A percentile compares a stretch with the other conserved stretches of the same genome.
phyloP scores from a whole-genome alignment of 2,888 invertebrate species.

The Phaonia tiefii region DNA sequence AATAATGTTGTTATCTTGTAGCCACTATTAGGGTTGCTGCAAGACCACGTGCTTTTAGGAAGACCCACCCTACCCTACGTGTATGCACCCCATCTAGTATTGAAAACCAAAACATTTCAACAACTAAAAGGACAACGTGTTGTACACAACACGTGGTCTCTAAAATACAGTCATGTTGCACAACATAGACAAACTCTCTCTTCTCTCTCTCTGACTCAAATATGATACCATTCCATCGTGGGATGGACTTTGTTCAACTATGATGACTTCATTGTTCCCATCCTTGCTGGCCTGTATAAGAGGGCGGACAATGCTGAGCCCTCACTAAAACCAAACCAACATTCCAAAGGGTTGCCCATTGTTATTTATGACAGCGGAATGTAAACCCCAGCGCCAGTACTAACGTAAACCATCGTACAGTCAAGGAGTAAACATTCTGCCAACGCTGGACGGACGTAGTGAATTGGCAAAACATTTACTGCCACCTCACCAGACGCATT shows the following conservation, averaged over 20 bases:
- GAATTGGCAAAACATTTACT: constrained; percentile 63
- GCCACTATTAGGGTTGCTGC: constrained; percentile 55
- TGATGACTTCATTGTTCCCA: constrained; percentile 27
- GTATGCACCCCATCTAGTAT: not conserved
- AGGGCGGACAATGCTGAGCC: constrained; percentile 25
- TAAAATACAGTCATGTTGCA: not conserved
- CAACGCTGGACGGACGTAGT: constrained; percentile 53
- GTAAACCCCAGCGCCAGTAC: constrained; percentile 14
- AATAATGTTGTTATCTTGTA: not conserved
- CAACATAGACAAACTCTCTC: not conserved
- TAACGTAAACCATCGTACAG: no score
- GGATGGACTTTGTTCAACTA: no score
- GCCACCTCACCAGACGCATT: not conserved
- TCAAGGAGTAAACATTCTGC: constrained; percentile 31
- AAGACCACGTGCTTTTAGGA: constrained; percentile 56
- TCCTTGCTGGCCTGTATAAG: not conserved
- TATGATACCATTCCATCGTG: not conserved
- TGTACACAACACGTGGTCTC: constrained; percentile 26
- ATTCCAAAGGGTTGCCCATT: constrained; percentile 31
- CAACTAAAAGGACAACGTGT: constrained; percentile 22
- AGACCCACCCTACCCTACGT: no score
- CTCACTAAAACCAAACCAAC: constrained; percentile 13
- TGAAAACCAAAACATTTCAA: constrained; percentile 34
- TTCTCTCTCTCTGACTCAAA: not conserved
- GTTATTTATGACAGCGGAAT: constrained; percentile 61